Base-by-base conservation (phyloP, 2,888 invertebrate species). In the Drosophila formosana region DNA sequence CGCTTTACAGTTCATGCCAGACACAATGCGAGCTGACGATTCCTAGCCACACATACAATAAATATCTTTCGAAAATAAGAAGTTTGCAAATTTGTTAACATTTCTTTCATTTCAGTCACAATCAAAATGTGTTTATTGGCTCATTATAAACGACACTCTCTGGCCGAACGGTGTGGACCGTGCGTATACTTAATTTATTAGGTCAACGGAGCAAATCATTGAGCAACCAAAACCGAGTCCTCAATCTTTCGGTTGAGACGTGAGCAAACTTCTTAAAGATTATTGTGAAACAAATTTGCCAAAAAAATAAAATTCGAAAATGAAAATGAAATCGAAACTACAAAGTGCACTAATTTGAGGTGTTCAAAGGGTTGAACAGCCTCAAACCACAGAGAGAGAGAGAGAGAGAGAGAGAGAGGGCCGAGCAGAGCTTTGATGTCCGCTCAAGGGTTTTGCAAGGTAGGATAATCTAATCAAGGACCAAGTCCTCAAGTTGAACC, bases 171-270 rank as follows among this genome's bases (percentile, higher is more conserved):
- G 23, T 11, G 11, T 23, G 53, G 75, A 32, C 32, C 32, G 56
- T 74, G 66, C 81, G 85, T 78, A 69, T 75, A 76, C 77, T 76
- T 87, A 75, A 87, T 87, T 79, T 85, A 77, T 74, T 72, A 77
- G 84, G 70, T 75, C 89, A 85, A 77, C 84, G 74, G 70, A 87
- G 89, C 89, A 81, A 87, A 89, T 89, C 79, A 89, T 89, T 84
- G 82, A 79, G 65, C 76, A 66, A 52, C 55, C 55, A 39, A 45
- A 39, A 62, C 28, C 66, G 34, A 34, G 46, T 58, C 39, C 58
- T 46, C 64, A 52, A 65, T 63, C 52, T 50, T 52, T 26, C n/a
- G 56, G 2, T 18, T 32, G 49, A 23, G 52, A 84, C 88, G 88
- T 84, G 89, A 81, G 62, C 57, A 66, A 83, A 87, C 76, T 75